Base-by-base conservation (phyloP, 1,140 invertebrate genomes). In the Anadara kagoshimensis region DNA sequence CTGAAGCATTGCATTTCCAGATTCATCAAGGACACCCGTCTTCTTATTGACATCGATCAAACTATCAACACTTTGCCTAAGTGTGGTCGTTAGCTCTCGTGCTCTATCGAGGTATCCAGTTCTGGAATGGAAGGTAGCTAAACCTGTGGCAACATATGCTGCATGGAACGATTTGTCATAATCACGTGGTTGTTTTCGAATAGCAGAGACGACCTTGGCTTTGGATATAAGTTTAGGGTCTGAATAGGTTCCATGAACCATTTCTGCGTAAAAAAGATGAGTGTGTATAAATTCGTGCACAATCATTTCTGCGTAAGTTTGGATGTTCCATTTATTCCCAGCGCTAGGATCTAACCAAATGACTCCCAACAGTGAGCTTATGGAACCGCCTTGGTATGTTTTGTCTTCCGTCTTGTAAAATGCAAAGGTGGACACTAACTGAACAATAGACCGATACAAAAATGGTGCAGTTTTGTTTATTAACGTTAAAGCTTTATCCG, bases 241-340 rank as follows among this genome's bases (percentile, higher is more conserved):
- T n/a, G 3, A 5, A 29, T 22, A 65, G 11, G 47, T 65, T 18
- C 63, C 63, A 29, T 65, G 63, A 22, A 65, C 63, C 16, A 65
- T 16, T 22, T 65, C 47, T 22, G 63, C 63, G 20, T 5, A 20
- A 45, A 65, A 65, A 11, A 65, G 47, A 45, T 43, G 51, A 41
- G 20, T 49, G 26, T 65, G 63, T 5, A 65, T 45, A 45, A 49
- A 65, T 29, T 65, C 63, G 26, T 65, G 63, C 43, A 65, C 63
- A 24, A 65, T 65, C 5, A 16, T 12, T 49, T 65, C 63, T 49
- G 63, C 63, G 26, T 65, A 65, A 26, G 22, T 24, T 22, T 43
- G 18, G 14, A 65, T 43, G 11, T 43, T 49, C 22, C 44, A 43
- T 29, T 47, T 22, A 20, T 49, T 24, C 16, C 51, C 24, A 7